Conservation (phyloP, 2,888 invertebrate species). For the Nycteola revayana region DNA sequence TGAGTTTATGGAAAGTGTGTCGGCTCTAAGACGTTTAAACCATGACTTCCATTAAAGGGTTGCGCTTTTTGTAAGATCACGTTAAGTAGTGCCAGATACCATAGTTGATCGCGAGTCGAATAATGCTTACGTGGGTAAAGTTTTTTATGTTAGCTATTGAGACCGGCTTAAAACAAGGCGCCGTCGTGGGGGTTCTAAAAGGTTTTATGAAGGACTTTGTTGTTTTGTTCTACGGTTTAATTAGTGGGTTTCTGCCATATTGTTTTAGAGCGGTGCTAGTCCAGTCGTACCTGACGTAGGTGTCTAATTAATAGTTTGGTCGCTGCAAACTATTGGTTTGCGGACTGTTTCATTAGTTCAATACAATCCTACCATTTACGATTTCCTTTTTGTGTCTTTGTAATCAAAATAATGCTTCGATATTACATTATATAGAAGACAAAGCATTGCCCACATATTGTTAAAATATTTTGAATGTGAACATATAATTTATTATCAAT, state of each 20-base stretch:
- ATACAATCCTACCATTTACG: slow-evolving; percentile 4
- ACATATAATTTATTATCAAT: too few species aligned
- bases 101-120: slow-evolving; percentile 62
- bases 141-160: slow-evolving; percentile 59
- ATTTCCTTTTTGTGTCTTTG: too few species aligned
- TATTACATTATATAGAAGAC: too few species aligned
- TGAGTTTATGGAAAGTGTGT: slow-evolving; percentile 76
- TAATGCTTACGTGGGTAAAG: slow-evolving; percentile 51
- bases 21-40: slow-evolving; percentile 69
- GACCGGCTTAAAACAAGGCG: slow-evolving; percentile 44
- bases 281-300: slow-evolving; percentile 18
- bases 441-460: too few species aligned
- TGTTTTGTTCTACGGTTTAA: slow-evolving; percentile 68
- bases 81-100: slow-evolving; percentile 47
- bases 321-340: slow-evolving; percentile 25
- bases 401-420: too few species aligned
- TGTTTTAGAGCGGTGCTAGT: slow-evolving; percentile 46
- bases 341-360: slow-evolving; percentile 11
- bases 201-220: slow-evolving; percentile 56
- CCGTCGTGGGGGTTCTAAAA: slow-evolving; percentile 76
- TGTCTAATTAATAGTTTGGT: slow-evolving; percentile 31
- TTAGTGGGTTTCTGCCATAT: slow-evolving; percentile 64
- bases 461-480: too few species aligned
- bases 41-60: slow-evolving; percentile 76
- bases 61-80: slow-evolving; percentile 77